Evolutionary conservation across 2,797 vertebrate genomes (phyloP).

Genomic region (Masticophis lateralis): DNA sequence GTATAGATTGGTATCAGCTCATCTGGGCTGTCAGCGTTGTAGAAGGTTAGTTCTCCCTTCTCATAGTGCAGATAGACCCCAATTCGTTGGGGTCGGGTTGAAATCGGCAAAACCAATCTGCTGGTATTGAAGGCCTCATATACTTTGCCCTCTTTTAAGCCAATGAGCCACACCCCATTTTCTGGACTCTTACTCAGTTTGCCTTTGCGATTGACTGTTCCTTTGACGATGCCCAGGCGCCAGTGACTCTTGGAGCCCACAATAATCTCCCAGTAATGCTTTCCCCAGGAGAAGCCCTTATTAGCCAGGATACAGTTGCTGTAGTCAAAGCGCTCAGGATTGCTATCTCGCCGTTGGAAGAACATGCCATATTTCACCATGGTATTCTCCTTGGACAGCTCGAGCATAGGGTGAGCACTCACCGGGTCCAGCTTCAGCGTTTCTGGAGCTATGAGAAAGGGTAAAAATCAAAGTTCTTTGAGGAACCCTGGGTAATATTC

Average conservation of each 20-base stretch:
- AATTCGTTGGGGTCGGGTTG: slow-evolving; percentile 64
- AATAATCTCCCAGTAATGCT: slow-evolving; percentile 86
- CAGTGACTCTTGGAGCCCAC: slow-evolving; percentile 80
- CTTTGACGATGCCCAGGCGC: slow-evolving; percentile 81
- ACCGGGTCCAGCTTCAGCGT: slow-evolving; percentile 77
- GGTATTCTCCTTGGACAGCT: slow-evolving; percentile 74
- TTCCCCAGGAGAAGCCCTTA: slow-evolving; percentile 81
- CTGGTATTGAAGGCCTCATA: slow-evolving; percentile 79
- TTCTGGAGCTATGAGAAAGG: slow-evolving; percentile 71
- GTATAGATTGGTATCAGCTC: slow-evolving; percentile 79
- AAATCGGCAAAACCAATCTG: slow-evolving; percentile 68
- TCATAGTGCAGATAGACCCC: slow-evolving; percentile 83
- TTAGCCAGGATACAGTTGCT: slow-evolving; percentile 80
- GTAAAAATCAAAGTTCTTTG: neutral
- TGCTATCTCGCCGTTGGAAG: slow-evolving; percentile 70
- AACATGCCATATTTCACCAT: slow-evolving; percentile 73
- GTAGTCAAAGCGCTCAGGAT: slow-evolving; percentile 78
- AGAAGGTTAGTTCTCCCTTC: slow-evolving; percentile 78
- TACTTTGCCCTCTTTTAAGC: slow-evolving; percentile 77
- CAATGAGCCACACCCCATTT: slow-evolving; percentile 79
- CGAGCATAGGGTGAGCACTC: slow-evolving; percentile 79
- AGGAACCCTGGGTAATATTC: neutral
- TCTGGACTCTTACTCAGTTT: slow-evolving; percentile 80
- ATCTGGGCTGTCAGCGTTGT: slow-evolving; percentile 72
- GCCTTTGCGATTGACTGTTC: slow-evolving; percentile 75